Conservation (phyloP, 2,113 vertebrate species). For the Gymnocephalus cernua region DNA sequence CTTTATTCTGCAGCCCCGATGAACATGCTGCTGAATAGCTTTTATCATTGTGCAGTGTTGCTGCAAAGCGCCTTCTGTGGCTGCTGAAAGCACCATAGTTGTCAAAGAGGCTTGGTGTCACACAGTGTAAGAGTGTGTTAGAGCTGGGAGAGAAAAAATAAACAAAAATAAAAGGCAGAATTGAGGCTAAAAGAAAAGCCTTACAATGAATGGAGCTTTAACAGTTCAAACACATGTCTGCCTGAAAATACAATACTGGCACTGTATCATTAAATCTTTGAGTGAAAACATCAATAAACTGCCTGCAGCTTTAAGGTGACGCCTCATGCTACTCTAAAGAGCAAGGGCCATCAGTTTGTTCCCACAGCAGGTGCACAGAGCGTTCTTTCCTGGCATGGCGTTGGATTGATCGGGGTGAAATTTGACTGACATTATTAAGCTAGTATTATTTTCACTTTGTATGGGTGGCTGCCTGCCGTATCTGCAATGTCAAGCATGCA, state of each 20-base stretch:
- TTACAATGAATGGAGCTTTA: neutral
- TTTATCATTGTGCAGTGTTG: neutral
- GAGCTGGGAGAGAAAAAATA: neutral
- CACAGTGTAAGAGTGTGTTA: neutral
- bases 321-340: constrained; percentile 5
- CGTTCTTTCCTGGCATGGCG: constrained; percentile 3
- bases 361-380: neutral
- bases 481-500: constrained; percentile 27
- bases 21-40: constrained; percentile 7
- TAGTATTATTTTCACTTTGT: constrained; percentile 32
- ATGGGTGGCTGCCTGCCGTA: constrained; percentile 28
- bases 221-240: neutral
- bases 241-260: neutral
- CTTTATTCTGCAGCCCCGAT: constrained; percentile 6
- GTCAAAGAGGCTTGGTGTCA: constrained; percentile 14
- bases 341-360: constrained; percentile 15
- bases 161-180: constrained; percentile 13
- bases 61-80: constrained; percentile 2
- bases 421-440: constrained; percentile 42
- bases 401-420: constrained; percentile 8
- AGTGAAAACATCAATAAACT: neutral
- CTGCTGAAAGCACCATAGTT: constrained; percentile 31
- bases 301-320: constrained; percentile 7
- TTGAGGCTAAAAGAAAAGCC: neutral
- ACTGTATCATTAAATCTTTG: neutral